Percentiles rank a stretch among this genome's conserved stretches.
Conservation (phyloP, 1,140 invertebrate species). For the Pseudomyrmex pallidus region DNA sequence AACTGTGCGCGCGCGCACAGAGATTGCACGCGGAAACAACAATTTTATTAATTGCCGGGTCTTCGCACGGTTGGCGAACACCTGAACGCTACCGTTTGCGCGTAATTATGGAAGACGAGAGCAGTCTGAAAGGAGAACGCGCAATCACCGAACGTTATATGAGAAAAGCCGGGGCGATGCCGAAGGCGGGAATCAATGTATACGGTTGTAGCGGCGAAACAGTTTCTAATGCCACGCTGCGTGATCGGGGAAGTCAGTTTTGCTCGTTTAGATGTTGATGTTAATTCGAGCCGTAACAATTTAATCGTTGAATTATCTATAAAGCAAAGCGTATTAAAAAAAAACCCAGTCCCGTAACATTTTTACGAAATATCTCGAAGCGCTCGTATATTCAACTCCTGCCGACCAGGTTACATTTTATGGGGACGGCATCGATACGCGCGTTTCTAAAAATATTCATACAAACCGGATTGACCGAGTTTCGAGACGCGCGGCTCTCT, state of each 20-base stretch:
- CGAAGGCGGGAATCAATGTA: not conserved
- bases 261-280: no score
- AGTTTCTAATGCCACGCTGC: conserved; percentile 22
- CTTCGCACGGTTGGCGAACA: not conserved
- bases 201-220: conserved; percentile 20
- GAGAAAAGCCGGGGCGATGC: conserved; percentile 17
- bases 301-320: no score
- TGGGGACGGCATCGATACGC: not conserved
- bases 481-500: conserved; percentile 22
- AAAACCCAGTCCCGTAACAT: not conserved
- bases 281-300: no score
- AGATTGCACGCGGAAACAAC: not conserved
- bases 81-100: not conserved
- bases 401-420: not conserved
- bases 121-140: conserved; percentile 19
- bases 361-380: not conserved
- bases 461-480: conserved; percentile 13
- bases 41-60: conserved; percentile 49
- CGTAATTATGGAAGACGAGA: conserved; percentile 48
- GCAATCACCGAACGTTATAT: not conserved
- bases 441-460: conserved; percentile 17
- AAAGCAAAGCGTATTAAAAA: no score
- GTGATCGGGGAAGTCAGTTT: no score
- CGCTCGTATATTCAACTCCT: no score
- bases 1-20: no score